phyloP scores from a whole-genome alignment of 2,797 vertebrate genomes.

The Podarcis siculus region DNA sequence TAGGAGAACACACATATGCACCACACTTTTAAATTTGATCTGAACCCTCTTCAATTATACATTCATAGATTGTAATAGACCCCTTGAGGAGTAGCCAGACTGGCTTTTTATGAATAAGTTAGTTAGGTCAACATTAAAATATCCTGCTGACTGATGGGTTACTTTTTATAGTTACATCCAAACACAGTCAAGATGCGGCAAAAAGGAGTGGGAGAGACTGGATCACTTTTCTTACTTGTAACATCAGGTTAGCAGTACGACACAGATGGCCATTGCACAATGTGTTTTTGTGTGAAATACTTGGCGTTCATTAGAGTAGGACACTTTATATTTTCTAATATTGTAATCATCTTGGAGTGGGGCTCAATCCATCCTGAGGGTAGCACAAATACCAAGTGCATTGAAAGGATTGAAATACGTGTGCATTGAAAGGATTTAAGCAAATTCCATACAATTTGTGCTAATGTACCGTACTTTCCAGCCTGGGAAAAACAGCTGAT shows the following conservation, averaged over 20 bases:
- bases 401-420: background rate
- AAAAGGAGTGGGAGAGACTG: background rate
- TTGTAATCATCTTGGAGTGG: background rate
- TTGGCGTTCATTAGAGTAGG: background rate
- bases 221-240: background rate
- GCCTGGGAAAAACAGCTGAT: background rate
- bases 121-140: background rate
- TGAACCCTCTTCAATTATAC: background rate
- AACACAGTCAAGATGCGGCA: background rate
- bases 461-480: background rate
- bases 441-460: background rate
- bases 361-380: too few species aligned
- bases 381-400: background rate
- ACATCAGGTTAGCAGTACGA: background rate
- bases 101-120: background rate
- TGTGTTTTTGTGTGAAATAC: background rate
- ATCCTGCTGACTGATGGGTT: background rate
- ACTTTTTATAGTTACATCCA: conserved; percentile 8
- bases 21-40: background rate
- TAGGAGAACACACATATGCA: background rate
- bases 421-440: background rate
- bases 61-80: background rate
- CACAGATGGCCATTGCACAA: background rate
- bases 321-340: background rate
- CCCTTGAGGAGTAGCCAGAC: background rate